These are phyloP conservation scores for Montipora sp. DNA, from an alignment of 64 coral and sea anemone species.

Conservation along the genomic window DNA sequence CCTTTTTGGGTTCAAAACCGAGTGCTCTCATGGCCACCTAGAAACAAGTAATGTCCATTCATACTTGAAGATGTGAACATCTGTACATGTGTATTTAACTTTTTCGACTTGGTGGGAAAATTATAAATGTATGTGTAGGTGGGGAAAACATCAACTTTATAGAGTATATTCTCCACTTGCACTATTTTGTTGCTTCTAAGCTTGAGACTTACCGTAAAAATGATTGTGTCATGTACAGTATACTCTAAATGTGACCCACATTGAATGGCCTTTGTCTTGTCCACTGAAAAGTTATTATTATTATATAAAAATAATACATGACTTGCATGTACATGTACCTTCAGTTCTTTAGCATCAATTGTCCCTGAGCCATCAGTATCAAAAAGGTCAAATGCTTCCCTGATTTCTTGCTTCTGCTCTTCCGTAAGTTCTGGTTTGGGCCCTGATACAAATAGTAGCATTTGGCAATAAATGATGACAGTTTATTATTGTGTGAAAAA, in stretches of 20 bases:
- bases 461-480: background rate
- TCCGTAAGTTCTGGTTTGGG: conserved; percentile 99
- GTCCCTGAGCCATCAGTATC: conserved; percentile 99
- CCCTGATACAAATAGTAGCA: conserved; percentile 36
- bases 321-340: conserved; percentile 50
- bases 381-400: conserved; percentile 99
- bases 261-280: too few species aligned
- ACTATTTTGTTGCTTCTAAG: too few species aligned
- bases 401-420: conserved; percentile 99
- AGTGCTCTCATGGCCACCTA: conserved; percentile 99
- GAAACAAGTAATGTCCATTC: background rate
- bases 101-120: too few species aligned
- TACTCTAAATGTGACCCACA: too few species aligned
- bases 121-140: too few species aligned
- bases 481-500: too few species aligned
- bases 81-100: too few species aligned
- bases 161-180: too few species aligned
- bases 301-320: background rate
- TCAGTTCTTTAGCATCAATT: conserved; percentile 99
- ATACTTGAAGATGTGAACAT: background rate
- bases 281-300: too few species aligned
- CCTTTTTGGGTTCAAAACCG: conserved; percentile 99
- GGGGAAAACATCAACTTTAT: too few species aligned
- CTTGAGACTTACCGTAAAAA: too few species aligned
- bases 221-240: too few species aligned